Percentiles rank a stretch among this genome's conserved stretches.
Evolutionary conservation across 2,797 vertebrate species (phyloP).

Genomic region (Ceyx erithaca): DNA sequence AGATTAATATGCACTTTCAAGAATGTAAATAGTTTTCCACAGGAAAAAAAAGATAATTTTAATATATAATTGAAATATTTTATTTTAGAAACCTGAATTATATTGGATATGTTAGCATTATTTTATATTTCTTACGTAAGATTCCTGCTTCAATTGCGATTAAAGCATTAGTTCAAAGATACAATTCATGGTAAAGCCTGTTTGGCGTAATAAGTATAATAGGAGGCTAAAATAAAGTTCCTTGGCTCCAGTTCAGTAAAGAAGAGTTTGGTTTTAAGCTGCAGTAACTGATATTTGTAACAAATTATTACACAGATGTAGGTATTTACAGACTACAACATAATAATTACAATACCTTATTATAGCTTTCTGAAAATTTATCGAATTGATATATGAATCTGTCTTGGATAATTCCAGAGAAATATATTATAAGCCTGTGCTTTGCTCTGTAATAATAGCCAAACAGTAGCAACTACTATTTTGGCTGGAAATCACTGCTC

Average conservation of each 20-base stretch:
- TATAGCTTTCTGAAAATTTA: neutral
- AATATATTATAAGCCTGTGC: neutral
- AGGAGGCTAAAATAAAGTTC: neutral
- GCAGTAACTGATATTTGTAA: neutral
- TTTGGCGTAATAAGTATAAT: neutral
- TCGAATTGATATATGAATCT: neutral
- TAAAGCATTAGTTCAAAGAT: neutral
- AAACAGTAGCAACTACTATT: neutral
- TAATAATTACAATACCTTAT: neutral
- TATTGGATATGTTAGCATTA: neutral
- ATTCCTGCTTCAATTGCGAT: neutral
- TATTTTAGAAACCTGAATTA: neutral
- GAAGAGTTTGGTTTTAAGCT: neutral
- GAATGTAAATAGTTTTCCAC: neutral
- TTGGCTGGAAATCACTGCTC: neutral
- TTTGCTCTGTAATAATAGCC: neutral
- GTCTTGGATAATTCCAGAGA: neutral
- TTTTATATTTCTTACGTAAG: neutral
- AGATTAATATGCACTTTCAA: neutral
- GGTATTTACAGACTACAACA: neutral
- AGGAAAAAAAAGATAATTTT: neutral
- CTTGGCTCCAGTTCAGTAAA: neutral
- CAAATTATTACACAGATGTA: neutral
- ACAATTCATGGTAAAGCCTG: neutral
- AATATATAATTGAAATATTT: neutral